A percentile compares a stretch with the other conserved stretches of the same genome.
These are phyloP conservation scores for Drosophila robusta DNA, from an alignment of 2,888 invertebrate genomes.

Conservation along the genomic window DNA sequence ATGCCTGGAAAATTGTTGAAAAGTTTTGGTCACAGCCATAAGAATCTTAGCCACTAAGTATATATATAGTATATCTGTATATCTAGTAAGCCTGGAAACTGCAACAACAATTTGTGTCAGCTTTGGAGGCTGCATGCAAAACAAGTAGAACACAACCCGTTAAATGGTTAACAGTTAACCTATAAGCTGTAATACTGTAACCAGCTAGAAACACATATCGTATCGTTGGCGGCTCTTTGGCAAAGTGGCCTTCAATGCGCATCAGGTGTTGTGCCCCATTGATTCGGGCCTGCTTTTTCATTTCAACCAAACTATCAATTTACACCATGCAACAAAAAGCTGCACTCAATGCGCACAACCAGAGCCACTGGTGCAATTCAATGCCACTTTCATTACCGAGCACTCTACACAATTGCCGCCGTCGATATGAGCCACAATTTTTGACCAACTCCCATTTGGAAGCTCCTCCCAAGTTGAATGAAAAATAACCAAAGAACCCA, in stretches of 20 bases:
- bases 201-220: constrained; percentile 14
- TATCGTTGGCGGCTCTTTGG: constrained; percentile 46
- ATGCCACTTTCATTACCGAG: constrained; percentile 69
- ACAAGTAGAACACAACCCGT: constrained; percentile 8
- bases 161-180: constrained; percentile 7
- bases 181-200: constrained; percentile 7
- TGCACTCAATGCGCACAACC: constrained; percentile 76
- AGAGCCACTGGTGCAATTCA: constrained; percentile 82
- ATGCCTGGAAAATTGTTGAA: constrained; percentile 36
- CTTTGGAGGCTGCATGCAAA: constrained; percentile 78
- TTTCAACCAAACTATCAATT: constrained; percentile 12
- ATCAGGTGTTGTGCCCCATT: constrained; percentile 78
- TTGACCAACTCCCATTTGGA: constrained; percentile 1
- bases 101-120: constrained; percentile 41
- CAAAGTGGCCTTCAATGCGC: constrained; percentile 76
- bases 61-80: background rate
- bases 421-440: constrained; percentile 27
- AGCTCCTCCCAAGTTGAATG: constrained; percentile 1
- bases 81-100: background rate
- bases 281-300: constrained; percentile 60
- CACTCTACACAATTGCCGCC: constrained; percentile 41
- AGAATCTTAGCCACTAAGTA: too few relatives aligned
- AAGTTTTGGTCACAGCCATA: constrained; percentile 24
- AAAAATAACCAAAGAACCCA: constrained; percentile 7
- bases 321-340: constrained; percentile 51